Evolutionary conservation across 2,113 vertebrate genomes (phyloP).

Genomic region (Cololabis saira): DNA sequence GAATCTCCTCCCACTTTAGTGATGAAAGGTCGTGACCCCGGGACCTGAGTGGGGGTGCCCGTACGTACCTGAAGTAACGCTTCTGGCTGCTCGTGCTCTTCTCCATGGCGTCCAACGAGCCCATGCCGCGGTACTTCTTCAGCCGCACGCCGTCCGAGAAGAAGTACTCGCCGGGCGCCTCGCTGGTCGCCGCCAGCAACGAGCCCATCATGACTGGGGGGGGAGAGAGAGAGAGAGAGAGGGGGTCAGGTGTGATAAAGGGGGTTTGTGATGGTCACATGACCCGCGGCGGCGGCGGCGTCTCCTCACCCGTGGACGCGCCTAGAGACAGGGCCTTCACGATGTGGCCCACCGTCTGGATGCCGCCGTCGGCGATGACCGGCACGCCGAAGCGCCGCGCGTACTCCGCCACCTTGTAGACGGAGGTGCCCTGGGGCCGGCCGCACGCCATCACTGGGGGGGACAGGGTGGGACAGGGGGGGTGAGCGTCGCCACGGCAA

Average conservation of each 20-base stretch:
- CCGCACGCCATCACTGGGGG: slow-evolving; percentile 96
- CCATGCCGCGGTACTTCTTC: slow-evolving; percentile 95
- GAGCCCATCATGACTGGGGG: slow-evolving; percentile 94
- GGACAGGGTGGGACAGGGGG: neutral
- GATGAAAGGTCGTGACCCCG: too few species aligned
- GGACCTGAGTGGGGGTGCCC: too few species aligned
- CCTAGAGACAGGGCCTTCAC: slow-evolving; percentile 92
- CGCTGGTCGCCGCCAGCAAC: slow-evolving; percentile 90
- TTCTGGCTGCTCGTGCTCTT: slow-evolving; percentile 93
- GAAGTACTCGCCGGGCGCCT: slow-evolving; percentile 94
- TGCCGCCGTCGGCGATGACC: slow-evolving; percentile 91
- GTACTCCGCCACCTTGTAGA: slow-evolving; percentile 94
- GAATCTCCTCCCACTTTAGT: too few species aligned
- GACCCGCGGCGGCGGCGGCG: neutral
- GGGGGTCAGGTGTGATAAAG: too few species aligned
- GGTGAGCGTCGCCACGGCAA: too few species aligned
- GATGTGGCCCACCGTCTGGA: slow-evolving; percentile 93
- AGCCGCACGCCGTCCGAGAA: slow-evolving; percentile 93
- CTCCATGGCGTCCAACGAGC: slow-evolving; percentile 94
- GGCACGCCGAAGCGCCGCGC: slow-evolving; percentile 92
- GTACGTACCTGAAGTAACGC: slow-evolving; percentile 94
- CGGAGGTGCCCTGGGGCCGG: slow-evolving; percentile 91
- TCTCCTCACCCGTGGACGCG: slow-evolving; percentile 90
- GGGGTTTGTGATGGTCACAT: neutral
- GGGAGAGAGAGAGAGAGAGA: neutral